These are phyloP conservation scores for Dromiciops gliroides DNA, from an alignment of 2,113 vertebrate species.

Conservation along the genomic window DNA sequence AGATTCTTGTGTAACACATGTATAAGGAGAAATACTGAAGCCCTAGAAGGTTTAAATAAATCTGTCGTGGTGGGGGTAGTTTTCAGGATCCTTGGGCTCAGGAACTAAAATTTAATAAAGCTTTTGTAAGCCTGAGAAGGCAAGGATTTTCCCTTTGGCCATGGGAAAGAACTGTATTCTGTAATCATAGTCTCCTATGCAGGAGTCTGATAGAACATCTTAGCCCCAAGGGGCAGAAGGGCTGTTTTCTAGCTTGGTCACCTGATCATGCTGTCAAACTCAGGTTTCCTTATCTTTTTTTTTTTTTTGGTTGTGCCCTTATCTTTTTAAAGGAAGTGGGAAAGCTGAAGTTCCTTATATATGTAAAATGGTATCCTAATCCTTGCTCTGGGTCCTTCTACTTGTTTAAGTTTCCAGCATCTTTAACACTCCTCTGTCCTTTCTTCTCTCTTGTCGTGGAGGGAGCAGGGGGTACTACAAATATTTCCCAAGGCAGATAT, in stretches of 20 bases:
- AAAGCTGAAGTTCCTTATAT: background rate
- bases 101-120: conserved; percentile 25
- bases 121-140: background rate
- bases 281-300: background rate
- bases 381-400: background rate
- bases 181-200: background rate
- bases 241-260: too few relatives aligned
- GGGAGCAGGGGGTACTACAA: background rate
- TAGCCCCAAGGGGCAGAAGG: background rate
- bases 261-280: background rate
- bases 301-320: too few relatives aligned
- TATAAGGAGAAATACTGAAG: conserved; percentile 54
- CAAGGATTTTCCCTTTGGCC: background rate
- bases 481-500: background rate
- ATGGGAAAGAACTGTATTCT: background rate
- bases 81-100: conserved; percentile 29
- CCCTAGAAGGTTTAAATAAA: conserved; percentile 58
- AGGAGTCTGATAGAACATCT: background rate
- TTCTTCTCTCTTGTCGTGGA: background rate
- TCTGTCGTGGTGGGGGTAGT: conserved; percentile 35
- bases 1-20: background rate
- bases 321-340: background rate
- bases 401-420: background rate
- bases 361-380: background rate
- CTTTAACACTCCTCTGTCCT: background rate